These are phyloP conservation scores for Tiliqua scincoides DNA, from an alignment of 2,113 vertebrate species.

Conservation along the genomic window DNA sequence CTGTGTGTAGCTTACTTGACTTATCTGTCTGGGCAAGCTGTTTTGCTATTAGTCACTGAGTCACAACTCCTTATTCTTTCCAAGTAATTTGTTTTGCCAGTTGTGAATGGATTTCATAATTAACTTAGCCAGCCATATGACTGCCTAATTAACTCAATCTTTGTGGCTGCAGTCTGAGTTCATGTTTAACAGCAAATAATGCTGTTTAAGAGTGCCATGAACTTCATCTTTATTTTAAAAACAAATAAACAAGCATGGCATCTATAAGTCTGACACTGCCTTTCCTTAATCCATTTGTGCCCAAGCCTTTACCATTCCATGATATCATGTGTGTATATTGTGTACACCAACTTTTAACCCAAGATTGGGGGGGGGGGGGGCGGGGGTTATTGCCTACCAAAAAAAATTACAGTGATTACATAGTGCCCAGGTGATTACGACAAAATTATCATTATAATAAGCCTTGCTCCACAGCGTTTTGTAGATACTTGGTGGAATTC, in stretches of 20 bases:
- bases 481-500: not conserved
- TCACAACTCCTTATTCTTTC: constrained; percentile 57
- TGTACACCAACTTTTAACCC: not conserved
- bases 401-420: too few species aligned
- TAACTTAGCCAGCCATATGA: constrained; percentile 71
- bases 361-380: too few species aligned
- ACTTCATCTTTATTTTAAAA: not conserved
- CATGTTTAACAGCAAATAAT: not conserved
- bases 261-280: not conserved
- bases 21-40: constrained; percentile 41
- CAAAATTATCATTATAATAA: not conserved
- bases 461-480: not conserved
- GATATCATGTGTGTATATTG: not conserved
- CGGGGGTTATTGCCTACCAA: too few species aligned
- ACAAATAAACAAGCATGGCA: not conserved
- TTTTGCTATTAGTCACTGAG: constrained; percentile 66
- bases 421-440: too few species aligned
- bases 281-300: not conserved
- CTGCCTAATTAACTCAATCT: constrained; percentile 57
- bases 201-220: not conserved
- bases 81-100: constrained; percentile 49
- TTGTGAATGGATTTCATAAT: constrained; percentile 60
- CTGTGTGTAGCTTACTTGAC: constrained; percentile 25
- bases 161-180: constrained; percentile 44
- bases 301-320: not conserved